These are phyloP conservation scores for Macaria notata DNA, from an alignment of 2,888 invertebrate species.

Conservation along the genomic window DNA sequence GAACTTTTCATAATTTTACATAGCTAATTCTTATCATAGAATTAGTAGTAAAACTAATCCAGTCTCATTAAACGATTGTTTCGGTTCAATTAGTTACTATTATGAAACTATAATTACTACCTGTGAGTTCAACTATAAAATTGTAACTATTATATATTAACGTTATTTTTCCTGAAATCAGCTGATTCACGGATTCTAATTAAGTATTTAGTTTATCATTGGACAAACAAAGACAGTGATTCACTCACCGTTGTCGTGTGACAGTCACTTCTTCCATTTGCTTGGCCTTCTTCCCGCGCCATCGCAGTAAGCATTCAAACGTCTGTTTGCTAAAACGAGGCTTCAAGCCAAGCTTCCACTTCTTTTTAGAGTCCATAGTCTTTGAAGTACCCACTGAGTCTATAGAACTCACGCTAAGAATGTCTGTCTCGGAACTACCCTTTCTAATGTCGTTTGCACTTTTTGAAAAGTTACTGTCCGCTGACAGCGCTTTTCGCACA, in stretches of 20 bases:
- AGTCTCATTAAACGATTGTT: too few relatives aligned
- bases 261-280: slow-evolving; percentile 43
- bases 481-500: slow-evolving; percentile 50
- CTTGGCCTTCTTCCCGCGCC: slow-evolving; percentile 67
- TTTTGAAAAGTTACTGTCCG: slow-evolving; percentile 53
- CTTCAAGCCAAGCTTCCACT: slow-evolving; percentile 62
- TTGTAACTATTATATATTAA: too few relatives aligned
- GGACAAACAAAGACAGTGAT: slow-evolving; percentile 15
- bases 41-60: too few relatives aligned
- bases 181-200: slow-evolving; percentile 9
- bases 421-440: slow-evolving; percentile 69
- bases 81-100: too few relatives aligned
- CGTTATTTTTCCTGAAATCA: slow-evolving; percentile 1
- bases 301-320: slow-evolving; percentile 69
- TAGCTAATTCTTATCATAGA: too few relatives aligned
- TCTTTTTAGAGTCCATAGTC: slow-evolving; percentile 61
- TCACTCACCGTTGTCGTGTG: slow-evolving; percentile 57
- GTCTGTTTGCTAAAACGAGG: slow-evolving; percentile 67
- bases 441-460: slow-evolving; percentile 62
- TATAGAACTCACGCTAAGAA: slow-evolving; percentile 55
- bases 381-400: slow-evolving; percentile 51
- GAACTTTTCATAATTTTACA: too few relatives aligned
- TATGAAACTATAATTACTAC: too few relatives aligned
- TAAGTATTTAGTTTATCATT: slow-evolving; percentile 1
- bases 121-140: too few relatives aligned